phyloP scores from a whole-genome alignment of 2,888 invertebrate genomes.

The Lampropteryx suffumata region DNA sequence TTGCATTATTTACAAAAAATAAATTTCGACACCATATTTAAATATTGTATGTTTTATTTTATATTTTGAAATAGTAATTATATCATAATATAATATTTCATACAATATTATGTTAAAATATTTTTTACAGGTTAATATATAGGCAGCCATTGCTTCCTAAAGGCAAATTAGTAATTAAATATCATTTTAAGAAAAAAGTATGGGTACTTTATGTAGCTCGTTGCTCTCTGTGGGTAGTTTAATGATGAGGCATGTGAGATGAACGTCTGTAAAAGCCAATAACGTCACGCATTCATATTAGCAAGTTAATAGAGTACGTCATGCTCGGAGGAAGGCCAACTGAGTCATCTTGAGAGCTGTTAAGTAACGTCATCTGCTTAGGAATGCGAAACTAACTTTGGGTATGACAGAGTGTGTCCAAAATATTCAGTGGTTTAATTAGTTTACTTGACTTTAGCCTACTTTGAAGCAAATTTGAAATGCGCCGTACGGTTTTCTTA shows the following conservation, averaged over 20 bases:
- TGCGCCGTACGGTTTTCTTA: neutral
- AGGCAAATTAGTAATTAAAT: too few relatives aligned
- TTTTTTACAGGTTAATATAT: too few relatives aligned
- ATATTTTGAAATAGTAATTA: too few relatives aligned
- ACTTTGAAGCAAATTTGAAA: constrained; percentile 6
- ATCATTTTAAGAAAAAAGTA: too few relatives aligned
- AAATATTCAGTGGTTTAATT: constrained; percentile 35
- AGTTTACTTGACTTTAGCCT: constrained; percentile 25
- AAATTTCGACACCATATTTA: too few relatives aligned
- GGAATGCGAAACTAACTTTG: constrained; percentile 30
- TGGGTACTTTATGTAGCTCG: too few relatives aligned
- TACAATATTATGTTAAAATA: too few relatives aligned
- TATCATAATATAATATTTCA: too few relatives aligned
- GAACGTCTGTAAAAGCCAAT: constrained; percentile 8
- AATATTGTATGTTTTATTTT: too few relatives aligned
- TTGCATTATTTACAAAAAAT: too few relatives aligned
- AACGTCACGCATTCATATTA: constrained; percentile 2
- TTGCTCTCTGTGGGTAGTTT: too few relatives aligned
- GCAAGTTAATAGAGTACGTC: constrained; percentile 21
- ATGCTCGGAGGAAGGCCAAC: constrained; percentile 13
- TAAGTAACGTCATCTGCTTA: constrained; percentile 23
- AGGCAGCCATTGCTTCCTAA: too few relatives aligned
- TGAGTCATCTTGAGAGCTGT: constrained; percentile 23
- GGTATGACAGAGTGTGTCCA: constrained; percentile 33
- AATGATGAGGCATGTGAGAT: constrained; percentile 1